Percentiles rank a stretch among this genome's conserved stretches.
These are phyloP conservation scores for Pelagia noctiluca DNA, from an alignment of 30 jellyfish, hydroid and myxozoan species.

Conservation along the genomic window DNA sequence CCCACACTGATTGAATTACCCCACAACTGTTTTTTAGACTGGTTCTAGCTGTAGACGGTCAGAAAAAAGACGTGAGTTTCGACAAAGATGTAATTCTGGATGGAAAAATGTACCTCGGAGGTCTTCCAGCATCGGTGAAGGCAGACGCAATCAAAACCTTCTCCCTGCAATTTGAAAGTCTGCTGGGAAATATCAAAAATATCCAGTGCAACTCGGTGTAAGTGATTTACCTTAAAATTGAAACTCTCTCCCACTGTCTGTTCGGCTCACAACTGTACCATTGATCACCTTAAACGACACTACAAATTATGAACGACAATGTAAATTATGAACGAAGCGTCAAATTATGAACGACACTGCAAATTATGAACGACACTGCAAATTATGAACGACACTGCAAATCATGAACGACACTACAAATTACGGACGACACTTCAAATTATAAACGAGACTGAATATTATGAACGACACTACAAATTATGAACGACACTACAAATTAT, in stretches of 20 bases:
- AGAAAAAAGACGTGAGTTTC: conserved; percentile 32
- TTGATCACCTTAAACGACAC: neutral
- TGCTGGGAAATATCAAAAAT: conserved; percentile 60
- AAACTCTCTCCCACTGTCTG: neutral
- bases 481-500: too few species aligned
- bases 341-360: too few species aligned
- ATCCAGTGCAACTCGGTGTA: conserved; percentile 64
- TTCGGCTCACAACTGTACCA: neutral
- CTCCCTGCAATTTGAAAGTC: too few species aligned
- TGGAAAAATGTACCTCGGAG: conserved; percentile 60
- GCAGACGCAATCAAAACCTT: conserved; percentile 46
- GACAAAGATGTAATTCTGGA: conserved; percentile 21
- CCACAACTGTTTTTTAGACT: conserved; percentile 8
- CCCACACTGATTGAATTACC: neutral
- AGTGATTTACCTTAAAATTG: neutral
- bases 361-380: too few species aligned
- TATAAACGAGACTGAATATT: too few species aligned
- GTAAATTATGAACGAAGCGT: too few species aligned
- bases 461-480: too few species aligned
- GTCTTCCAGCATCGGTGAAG: conserved; percentile 49
- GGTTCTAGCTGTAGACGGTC: conserved; percentile 54
- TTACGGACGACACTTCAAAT: too few species aligned
- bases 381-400: too few species aligned
- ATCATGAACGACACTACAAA: too few species aligned
- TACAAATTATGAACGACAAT: neutral